Evolutionary conservation across 1,140 invertebrate species (phyloP), one percentile per base, ranked within the genome.

Genomic region (Neelides sp.): DNA sequence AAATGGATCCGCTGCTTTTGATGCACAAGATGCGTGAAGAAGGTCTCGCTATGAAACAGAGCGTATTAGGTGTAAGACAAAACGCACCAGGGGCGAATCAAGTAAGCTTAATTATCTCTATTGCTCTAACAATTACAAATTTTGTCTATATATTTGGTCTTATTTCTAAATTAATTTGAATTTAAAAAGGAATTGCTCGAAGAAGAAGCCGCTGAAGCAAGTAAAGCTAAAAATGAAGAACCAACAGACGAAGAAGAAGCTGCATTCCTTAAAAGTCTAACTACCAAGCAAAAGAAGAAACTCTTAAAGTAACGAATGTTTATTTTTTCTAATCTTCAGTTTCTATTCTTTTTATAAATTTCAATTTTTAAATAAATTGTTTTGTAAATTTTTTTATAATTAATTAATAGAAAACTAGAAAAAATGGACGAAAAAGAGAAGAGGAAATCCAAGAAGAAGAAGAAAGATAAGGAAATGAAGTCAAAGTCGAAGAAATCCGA

Each of bases 21-120:
- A 80, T 93, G 64, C 78, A 83, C 60, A 83, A 90, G 64, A 91
- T 95, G 87, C 76, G 82, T 63, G 87, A 93, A 64, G 88, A 90
- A 70, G 91, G 90, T 7, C 73, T 94, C 15, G 80, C 82, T 48
- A 75, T 95, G 63, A 94, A 91, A 68, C 80, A 77, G 52, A 84
- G 78, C 67, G 74, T 78, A 26, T 59, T 80, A 22, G 73, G 70
- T 54, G 73, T 75, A 36, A 71, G 78, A 59, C 70, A 79, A 58
- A 74, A 80, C 66, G 66, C 72, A 22, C 66, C 66, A 22, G 65
- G 59, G n/a, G 57, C 59, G 8, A 68, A 68, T 56, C 64, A 71
- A 61, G 66, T 68, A 63, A 35, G 7, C 51, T 42, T 10, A 2
- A 5, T 32, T 32, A 28, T 20, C 30, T 32, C 17, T 47, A 27